phyloP scores from a whole-genome alignment of 1,140 invertebrate species.

The Drosophila ogumai region DNA sequence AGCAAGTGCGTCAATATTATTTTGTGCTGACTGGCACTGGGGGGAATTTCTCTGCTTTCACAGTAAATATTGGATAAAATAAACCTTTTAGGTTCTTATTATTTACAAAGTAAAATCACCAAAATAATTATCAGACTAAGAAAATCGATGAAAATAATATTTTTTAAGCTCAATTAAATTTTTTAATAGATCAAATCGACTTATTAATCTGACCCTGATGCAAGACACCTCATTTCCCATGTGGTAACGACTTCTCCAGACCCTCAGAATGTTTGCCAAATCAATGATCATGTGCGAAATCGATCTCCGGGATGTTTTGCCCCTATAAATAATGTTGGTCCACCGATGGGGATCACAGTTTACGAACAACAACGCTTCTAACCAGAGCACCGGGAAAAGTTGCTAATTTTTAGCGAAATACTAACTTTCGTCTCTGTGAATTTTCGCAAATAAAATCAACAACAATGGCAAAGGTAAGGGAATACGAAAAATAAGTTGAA shows the following conservation, averaged over 20 bases:
- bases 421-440: slow-evolving; percentile 18
- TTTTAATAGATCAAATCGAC: not conserved
- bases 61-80: not conserved
- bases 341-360: slow-evolving; percentile 51
- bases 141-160: not conserved
- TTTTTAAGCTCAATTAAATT: not conserved
- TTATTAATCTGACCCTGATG: slow-evolving; percentile 48
- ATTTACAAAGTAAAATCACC: not conserved
- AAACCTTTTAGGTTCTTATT: too few species aligned
- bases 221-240: slow-evolving; percentile 24
- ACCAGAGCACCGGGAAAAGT: slow-evolving; percentile 51
- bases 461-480: slow-evolving; percentile 64
- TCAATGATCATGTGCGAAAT: slow-evolving; percentile 78
- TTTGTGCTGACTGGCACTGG: slow-evolving; percentile 10
- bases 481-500: not conserved
- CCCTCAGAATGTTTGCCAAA: slow-evolving; percentile 55
- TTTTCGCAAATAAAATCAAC: slow-evolving; percentile 60
- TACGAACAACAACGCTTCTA: slow-evolving; percentile 49
- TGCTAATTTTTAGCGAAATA: slow-evolving; percentile 57
- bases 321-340: slow-evolving; percentile 63
- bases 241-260: slow-evolving; percentile 65
- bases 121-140: not conserved
- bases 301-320: slow-evolving; percentile 54
- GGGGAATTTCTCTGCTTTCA: slow-evolving; percentile 13
- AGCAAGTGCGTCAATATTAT: slow-evolving; percentile 53